phyloP scores from a whole-genome alignment of 2,888 invertebrate genomes.

The Fragum fragum region DNA sequence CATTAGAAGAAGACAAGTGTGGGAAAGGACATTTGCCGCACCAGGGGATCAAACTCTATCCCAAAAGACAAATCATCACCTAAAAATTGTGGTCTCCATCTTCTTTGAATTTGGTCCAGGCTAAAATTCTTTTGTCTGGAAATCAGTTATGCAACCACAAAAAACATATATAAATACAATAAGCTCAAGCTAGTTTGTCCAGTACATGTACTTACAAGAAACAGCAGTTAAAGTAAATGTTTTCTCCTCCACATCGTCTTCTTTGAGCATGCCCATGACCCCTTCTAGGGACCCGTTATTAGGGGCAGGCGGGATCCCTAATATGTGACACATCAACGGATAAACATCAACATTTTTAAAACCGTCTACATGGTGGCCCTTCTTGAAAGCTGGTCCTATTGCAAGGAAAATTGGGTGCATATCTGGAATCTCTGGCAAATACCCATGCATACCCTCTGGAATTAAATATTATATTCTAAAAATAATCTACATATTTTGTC shows the following conservation, averaged over 20 bases:
- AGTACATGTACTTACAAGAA: constrained; percentile 55
- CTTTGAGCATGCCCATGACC: constrained; percentile 53
- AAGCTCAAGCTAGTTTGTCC: too few relatives aligned
- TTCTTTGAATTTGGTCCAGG: too few relatives aligned
- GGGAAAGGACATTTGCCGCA: too few relatives aligned
- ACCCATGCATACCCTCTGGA: constrained; percentile 84
- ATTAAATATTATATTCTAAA: constrained; percentile 5
- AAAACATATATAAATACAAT: too few relatives aligned
- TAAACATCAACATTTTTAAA: constrained; percentile 83
- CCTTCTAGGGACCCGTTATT: constrained; percentile 80
- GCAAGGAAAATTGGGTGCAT: constrained; percentile 92
- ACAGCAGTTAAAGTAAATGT: constrained; percentile 46
- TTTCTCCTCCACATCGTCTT: neutral
- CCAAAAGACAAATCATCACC: too few relatives aligned
- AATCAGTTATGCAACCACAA: too few relatives aligned
- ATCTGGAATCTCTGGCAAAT: constrained; percentile 85
- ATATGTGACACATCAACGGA: constrained; percentile 82
- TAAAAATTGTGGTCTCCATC: too few relatives aligned
- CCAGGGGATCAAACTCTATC: too few relatives aligned
- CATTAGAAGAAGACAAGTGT: too few relatives aligned
- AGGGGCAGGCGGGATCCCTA: constrained; percentile 78
- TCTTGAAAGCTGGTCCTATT: constrained; percentile 88
- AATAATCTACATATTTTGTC: too few relatives aligned
- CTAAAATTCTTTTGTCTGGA: too few relatives aligned
- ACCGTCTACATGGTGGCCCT: constrained; percentile 61